Conservation (phyloP, 2,888 invertebrate species). For the Eupsilia transversa region DNA sequence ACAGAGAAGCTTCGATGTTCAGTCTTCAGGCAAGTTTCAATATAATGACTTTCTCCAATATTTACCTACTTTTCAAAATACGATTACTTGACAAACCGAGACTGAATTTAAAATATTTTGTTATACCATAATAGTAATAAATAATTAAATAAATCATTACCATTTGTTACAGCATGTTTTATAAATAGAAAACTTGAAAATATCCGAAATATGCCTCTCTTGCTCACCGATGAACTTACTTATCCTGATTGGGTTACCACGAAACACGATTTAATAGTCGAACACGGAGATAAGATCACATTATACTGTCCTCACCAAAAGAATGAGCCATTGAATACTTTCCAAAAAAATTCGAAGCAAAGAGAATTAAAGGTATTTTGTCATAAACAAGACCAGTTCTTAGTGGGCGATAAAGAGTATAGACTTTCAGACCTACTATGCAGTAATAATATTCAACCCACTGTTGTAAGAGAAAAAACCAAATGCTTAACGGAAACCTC, state of each 20-base stretch:
- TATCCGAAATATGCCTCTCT: constrained; percentile 48
- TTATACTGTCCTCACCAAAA: constrained; percentile 50
- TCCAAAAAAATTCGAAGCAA: constrained; percentile 41
- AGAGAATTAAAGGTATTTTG: constrained; percentile 47
- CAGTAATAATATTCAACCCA: constrained; percentile 26
- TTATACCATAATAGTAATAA: neutral
- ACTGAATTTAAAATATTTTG: neutral
- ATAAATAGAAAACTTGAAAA: constrained; percentile 37
- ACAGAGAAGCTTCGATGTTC: constrained; percentile 54
- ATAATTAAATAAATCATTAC: neutral
- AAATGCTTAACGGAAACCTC: constrained; percentile 51
- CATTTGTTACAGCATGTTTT: constrained; percentile 63
- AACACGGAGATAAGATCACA: constrained; percentile 25
- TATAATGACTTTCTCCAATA: neutral
- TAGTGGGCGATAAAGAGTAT: constrained; percentile 37
- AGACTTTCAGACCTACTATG: constrained; percentile 58
- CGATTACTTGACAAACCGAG: neutral
- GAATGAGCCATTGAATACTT: constrained; percentile 37
- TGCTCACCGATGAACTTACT: constrained; percentile 13
- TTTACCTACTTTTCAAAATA: neutral
- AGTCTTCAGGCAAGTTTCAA: constrained; percentile 54
- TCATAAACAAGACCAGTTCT: constrained; percentile 47
- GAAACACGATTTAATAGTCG: constrained; percentile 34
- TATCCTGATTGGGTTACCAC: constrained; percentile 16
- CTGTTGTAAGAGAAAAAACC: constrained; percentile 7